Percentiles rank a stretch among this genome's conserved stretches.
phyloP scores from a whole-genome alignment of 1,140 invertebrate species.

The fruit fly (Drosophila melanogaster) region DNA sequence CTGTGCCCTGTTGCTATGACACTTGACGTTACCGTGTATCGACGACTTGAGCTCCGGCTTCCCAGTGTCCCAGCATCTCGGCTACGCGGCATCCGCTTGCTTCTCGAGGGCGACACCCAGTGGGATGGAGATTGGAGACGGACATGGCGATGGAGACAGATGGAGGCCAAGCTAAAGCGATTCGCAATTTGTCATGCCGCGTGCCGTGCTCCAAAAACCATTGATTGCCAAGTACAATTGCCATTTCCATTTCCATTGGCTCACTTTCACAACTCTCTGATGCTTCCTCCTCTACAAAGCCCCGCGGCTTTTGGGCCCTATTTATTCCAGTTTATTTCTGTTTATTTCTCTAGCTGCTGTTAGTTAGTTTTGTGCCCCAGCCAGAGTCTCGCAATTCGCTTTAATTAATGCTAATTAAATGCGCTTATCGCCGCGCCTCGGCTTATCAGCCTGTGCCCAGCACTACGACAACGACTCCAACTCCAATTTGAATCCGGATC shows the following conservation, averaged over 20 bases:
- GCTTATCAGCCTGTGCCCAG: conserved; percentile 56
- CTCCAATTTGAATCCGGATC: background rate
- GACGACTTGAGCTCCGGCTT: background rate
- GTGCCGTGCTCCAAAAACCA: conserved; percentile 57
- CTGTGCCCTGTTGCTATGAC: conserved; percentile 38
- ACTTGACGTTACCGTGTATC: conserved; percentile 42
- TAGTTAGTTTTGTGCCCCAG: conserved; percentile 41
- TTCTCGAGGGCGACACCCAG: conserved; percentile 30
- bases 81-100: conserved; percentile 54
- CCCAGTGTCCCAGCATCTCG: background rate
- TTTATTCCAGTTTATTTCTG: conserved; percentile 20
- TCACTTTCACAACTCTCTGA: conserved; percentile 54
- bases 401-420: conserved; percentile 77
- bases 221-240: conserved; percentile 64
- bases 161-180: conserved; percentile 34
- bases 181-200: conserved; percentile 64
- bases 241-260: conserved; percentile 34
- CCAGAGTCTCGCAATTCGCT: conserved; percentile 53
- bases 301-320: background rate
- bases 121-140: background rate
- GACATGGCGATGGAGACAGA: conserved; percentile 4
- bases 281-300: background rate
- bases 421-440: conserved; percentile 56
- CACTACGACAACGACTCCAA: background rate
- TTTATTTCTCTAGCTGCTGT: conserved; percentile 3